These are phyloP conservation scores for Scrobipalpa atriplicella DNA, from an alignment of 2,888 invertebrate genomes.

Conservation along the genomic window DNA sequence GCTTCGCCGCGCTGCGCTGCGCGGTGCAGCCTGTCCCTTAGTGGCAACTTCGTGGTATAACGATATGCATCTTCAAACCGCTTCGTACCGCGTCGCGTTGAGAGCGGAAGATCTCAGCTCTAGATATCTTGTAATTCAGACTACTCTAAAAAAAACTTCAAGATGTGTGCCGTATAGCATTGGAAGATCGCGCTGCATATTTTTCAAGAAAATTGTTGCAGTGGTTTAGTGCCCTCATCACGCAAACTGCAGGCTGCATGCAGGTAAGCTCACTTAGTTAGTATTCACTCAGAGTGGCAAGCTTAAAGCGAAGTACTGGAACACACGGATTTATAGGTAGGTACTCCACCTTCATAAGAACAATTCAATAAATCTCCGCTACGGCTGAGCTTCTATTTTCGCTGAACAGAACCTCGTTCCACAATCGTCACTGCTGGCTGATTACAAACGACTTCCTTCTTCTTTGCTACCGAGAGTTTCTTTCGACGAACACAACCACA, in stretches of 20 bases:
- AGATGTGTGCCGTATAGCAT: neutral
- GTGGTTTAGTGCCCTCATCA: neutral
- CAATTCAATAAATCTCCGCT: conserved; percentile 6
- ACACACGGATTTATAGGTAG: neutral
- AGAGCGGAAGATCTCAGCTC: too few species aligned
- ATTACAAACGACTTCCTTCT: conserved; percentile 20
- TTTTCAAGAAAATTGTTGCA: neutral
- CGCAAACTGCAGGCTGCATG: neutral
- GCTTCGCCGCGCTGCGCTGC: too few species aligned
- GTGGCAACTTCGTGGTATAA: too few species aligned
- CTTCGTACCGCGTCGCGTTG: too few species aligned
- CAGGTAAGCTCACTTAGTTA: neutral
- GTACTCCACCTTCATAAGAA: neutral
- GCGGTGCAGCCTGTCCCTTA: too few species aligned
- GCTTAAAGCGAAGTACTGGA: neutral
- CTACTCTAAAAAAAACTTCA: too few species aligned
- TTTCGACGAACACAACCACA: too few species aligned
- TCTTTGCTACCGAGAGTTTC: neutral
- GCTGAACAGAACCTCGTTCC: neutral
- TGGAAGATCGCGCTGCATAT: neutral
- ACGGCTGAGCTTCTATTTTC: neutral
- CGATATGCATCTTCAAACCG: too few species aligned
- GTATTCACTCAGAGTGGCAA: neutral
- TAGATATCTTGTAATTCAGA: too few species aligned
- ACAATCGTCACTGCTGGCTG: neutral